A percentile compares a stretch with the other conserved stretches of the same genome.
These are phyloP conservation scores for Trisateles emortualis DNA, from an alignment of 2,888 invertebrate species.

Conservation along the genomic window DNA sequence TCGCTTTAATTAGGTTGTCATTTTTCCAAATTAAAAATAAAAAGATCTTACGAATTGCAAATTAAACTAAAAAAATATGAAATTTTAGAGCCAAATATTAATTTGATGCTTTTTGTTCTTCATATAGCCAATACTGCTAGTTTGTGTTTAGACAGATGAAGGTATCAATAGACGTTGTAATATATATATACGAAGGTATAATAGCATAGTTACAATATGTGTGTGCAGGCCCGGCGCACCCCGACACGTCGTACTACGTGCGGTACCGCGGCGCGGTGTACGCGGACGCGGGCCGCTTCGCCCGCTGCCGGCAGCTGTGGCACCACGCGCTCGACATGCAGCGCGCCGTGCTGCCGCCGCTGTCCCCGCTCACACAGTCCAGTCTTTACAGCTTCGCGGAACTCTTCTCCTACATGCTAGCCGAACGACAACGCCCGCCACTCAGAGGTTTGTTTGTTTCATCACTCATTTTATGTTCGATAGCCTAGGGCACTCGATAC, in stretches of 20 bases:
- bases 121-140: too few relatives aligned
- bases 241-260: conserved; percentile 98
- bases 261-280: conserved; percentile 97
- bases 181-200: neutral
- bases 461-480: too few relatives aligned
- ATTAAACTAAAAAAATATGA: too few relatives aligned
- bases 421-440: conserved; percentile 92
- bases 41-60: too few relatives aligned
- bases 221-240: conserved; percentile 94
- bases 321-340: conserved; percentile 99
- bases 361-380: conserved; percentile 98
- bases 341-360: conserved; percentile 95
- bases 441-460: conserved; percentile 86
- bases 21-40: too few relatives aligned
- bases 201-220: neutral
- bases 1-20: too few relatives aligned
- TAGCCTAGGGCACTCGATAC: too few relatives aligned
- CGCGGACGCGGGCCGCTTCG: conserved; percentile 97
- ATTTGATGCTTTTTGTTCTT: too few relatives aligned
- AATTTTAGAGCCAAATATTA: too few relatives aligned
- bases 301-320: conserved; percentile 97
- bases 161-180: too few relatives aligned
- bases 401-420: conserved; percentile 97
- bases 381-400: conserved; percentile 98
- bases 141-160: too few relatives aligned